Base-by-base conservation (phyloP, 2,888 invertebrate genomes). In the Apodemia zela region DNA sequence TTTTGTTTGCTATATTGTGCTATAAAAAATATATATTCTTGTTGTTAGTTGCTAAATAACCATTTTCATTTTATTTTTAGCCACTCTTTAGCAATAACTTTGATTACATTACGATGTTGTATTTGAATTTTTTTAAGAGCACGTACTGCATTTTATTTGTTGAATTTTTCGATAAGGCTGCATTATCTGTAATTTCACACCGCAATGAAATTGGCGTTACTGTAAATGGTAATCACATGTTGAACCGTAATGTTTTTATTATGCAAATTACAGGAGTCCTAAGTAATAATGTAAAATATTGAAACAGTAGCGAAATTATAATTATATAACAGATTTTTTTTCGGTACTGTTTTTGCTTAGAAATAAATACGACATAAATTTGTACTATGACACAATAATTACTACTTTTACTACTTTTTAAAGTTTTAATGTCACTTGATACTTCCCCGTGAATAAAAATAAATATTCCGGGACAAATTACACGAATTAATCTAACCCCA, bases 161-260 rank as follows among this genome's bases (percentile, higher is more conserved):
- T 42, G 13, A 25, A 51, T 25, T 42, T 42, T 42, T 51, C 13
- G 21, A 25, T 25, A 25, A 54, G 13, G 21, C 5, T 42, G 42
- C 5, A 15, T 54, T 54, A 54, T 54, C 51, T 25, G 21, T 54
- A 54, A 54, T 54, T 54, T 25, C 15, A 25, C 18, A 21, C 51
- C 3, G 51, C 21, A 54, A 15, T 25, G 51, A 18, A 54, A 21
- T 54, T 54, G 13, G 11, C 13, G 51, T 54, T 21, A 54, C 51
- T 13, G 51, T 54, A 54, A 54, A 18, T 18, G 54, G 18, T 51
- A 21, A 54, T 54, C 13, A 54, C 25, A 54, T 15, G 18, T 11
- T 54, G 21, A 15, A 21, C 54, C 54, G 5, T 25, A 21, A 51
- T 51, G 51, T 25, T 25, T 25, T 25, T 51, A 51, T 51, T 51